Evolutionary conservation across 1,140 invertebrate species (phyloP), one percentile per base, ranked within the genome.

Genomic region (Acromyrmex echinatior): DNA sequence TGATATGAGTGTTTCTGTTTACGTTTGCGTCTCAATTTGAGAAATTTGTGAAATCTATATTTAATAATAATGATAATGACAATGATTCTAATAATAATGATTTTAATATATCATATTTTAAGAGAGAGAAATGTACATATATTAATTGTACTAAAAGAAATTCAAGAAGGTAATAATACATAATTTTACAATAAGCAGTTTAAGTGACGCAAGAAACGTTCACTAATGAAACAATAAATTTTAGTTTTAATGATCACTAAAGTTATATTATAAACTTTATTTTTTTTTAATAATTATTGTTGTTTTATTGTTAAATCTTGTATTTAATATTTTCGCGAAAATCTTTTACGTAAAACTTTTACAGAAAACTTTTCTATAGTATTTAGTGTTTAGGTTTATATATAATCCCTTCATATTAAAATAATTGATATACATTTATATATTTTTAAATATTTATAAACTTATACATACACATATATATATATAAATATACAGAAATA

Each of bases 151-250:
- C 5, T n/a, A 16, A 6, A 10, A 28, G 28, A 31, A 21, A 21
- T 49, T 66, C 7, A 0, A 45, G 3, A 3, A 10, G 10, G 2
- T 49, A 51, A 78, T 12, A 31, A 5, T 2, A 18, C 14, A 0
- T 28, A 49, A 28, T 78, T 31, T 78, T 63, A 6, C 0, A 78
- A 49, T 63, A n/a, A 49, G 45, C 25, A 53, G 35, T 79, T 79
- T 66, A 16, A 77, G 6, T 39, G 12, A 1, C 39, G 28, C 35
- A 21, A 31, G 18, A 28, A 49, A 65, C 16, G 5, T 65, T 4
- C 49, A 65, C 0, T 6, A 21, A 3, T n/a, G 6, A 78, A 49
- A 78, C 4, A 62, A 62, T 39, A 25, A 73, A n/a, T 58, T 18
- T 39, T 60, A 58, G 58, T 31, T 58, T 28, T 62, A 45, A 62